Percentiles rank a stretch among this genome's conserved stretches.
These are phyloP conservation scores for Drosophila prolongata DNA, from an alignment of 2,888 invertebrate genomes.

Conservation along the genomic window DNA sequence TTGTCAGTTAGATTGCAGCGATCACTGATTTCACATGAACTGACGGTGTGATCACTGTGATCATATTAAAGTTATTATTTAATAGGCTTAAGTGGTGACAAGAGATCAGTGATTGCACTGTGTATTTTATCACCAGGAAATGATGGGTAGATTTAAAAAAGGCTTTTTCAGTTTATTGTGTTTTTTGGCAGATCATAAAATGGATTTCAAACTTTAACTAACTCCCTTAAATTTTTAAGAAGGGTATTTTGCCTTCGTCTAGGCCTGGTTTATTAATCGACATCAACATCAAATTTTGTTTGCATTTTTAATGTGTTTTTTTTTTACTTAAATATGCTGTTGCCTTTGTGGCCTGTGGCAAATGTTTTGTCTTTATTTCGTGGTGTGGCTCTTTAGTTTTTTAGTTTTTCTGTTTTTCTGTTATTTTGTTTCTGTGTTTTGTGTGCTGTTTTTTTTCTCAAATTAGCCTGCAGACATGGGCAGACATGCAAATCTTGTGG, in stretches of 20 bases:
- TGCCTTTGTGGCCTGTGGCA: slow-evolving; percentile 44
- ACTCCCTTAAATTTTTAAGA: too few relatives aligned
- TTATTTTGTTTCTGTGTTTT: slow-evolving; percentile 12
- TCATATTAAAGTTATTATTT: slow-evolving; percentile 19
- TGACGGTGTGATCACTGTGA: slow-evolving; percentile 8
- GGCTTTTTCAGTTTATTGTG: too few relatives aligned
- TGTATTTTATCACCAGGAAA: not conserved
- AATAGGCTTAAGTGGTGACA: slow-evolving; percentile 13
- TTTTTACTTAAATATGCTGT: slow-evolving; percentile 22
- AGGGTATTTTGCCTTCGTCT: slow-evolving; percentile 6
- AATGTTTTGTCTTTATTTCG: slow-evolving; percentile 46
- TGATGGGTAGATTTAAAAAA: too few relatives aligned
- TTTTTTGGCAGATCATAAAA: too few relatives aligned
- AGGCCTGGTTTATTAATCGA: not conserved
- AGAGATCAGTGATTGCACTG: not conserved
- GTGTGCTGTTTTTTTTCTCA: slow-evolving; percentile 29
- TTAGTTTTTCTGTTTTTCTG: slow-evolving; percentile 19
- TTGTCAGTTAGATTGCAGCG: slow-evolving; percentile 30
- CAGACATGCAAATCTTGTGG: slow-evolving; percentile 52
- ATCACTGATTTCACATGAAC: slow-evolving; percentile 4
- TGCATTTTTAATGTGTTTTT: slow-evolving; percentile 47
- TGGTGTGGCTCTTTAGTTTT: slow-evolving; percentile 22
- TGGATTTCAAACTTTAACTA: too few relatives aligned
- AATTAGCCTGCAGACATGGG: slow-evolving; percentile 53
- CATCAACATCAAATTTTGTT: slow-evolving; percentile 19